Base-by-base conservation (phyloP, 2,888 invertebrate species). In the Epiblema foenella region DNA sequence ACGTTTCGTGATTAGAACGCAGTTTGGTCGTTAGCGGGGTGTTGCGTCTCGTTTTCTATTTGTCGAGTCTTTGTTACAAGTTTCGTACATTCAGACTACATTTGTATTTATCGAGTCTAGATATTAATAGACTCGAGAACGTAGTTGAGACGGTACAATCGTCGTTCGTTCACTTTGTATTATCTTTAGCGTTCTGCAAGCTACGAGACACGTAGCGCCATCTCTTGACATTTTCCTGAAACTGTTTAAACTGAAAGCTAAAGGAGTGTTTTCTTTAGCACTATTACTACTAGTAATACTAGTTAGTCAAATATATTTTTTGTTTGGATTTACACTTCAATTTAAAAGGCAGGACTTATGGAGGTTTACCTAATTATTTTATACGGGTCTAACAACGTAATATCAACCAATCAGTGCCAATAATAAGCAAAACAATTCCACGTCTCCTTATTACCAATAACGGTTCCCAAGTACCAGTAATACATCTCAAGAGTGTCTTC, bases 1-100 rank as follows among this genome's bases (percentile, higher is more conserved):
- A 93, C 93, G 88, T 89, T 86, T 84, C 89, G 85, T 93, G 93
- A 93, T 93, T 93, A 93, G 92, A 91, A 91, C 91, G 86, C 92
- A 90, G 91, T 89, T 91, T 88, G 86, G 85, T 91, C 89, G 93
- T 93, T 92, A 92, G 86, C 89, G 83, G 64, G 70, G 56, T 18
- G 64, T 42, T 20, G 54, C 64, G 59, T 52, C 29, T 68, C 18
- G 58, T 68, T 72, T 60, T 71, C 66, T 60, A 51, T 69, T 71
- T 71, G 66, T 57, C 12, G 12, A 57, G 60, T 57, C 60, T 67
- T 71, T 71, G 54, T 71, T 67, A 60, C 60, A 46, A 66, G 59
- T 60, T 60, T 59, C 24, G 46, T 66, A 59, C 65, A 60, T 65
- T 65, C 65, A 37, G 46, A 12, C 12, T 65, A 17, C 46, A 65